Base-by-base conservation (phyloP, 2,113 vertebrate genomes). In the Sinocyclocheilus anshuiensis region DNA sequence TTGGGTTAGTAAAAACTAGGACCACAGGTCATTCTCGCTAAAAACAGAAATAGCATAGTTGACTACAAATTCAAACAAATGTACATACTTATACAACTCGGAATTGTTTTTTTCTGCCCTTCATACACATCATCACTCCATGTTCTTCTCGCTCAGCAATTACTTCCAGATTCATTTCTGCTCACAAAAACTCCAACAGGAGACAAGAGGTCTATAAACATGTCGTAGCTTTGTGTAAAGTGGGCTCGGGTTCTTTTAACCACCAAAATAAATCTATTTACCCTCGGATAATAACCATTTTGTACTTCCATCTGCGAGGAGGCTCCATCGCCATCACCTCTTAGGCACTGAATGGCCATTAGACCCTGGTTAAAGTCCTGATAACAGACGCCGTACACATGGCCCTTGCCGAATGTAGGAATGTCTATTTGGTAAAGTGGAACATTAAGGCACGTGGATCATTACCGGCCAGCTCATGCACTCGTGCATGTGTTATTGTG, bases 191-290 rank as follows among this genome's bases (percentile, higher is more conserved):
- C 77, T 59, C 55, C 76, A 57, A 33, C 4, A 78, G 12, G 4
- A 13, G 53, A 59, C 53, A 57, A 22, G 16, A 39, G 22, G 77
- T 80, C 57, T 80, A 61, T 61, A 57, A 80, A 22, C 72, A 77
- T 53, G 29, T 85, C 45, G 12, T 26, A 83, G 59, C 24, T 48
- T 8, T 53, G 63, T 42, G 15, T 81, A 45, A 45, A 42, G 39
- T 57, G 29, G 57, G 13, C 13, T 29, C 16, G 3, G 18, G 9
- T 24, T 26, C 48, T 74, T 45, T 85, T 55, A 79, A 53, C 55
- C 13, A n/a, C 59, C 55, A 15, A 39, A 83, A 86, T 86, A 39
- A 45, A 88, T 36, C 76, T 83, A 90, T 53, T 50, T 83, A 50
- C 50, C 45, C 12, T 45, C 36, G 29, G 67, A 63, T 24, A 81